Base-by-base conservation (phyloP, 2,888 invertebrate genomes). In the Rhodophaea formosa region DNA sequence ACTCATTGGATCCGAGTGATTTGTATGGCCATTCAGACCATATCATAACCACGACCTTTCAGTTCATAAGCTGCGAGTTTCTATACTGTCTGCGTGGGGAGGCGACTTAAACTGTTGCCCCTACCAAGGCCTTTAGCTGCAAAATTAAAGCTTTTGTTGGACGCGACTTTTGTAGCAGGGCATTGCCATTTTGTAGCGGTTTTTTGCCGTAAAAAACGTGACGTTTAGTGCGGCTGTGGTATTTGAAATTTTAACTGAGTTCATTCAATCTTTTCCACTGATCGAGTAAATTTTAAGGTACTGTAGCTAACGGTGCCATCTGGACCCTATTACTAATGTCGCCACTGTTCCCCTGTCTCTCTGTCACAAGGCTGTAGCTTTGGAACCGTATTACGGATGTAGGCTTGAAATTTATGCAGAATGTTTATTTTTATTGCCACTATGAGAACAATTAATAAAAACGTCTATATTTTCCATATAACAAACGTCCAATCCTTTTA, bases 101-200 rank as follows among this genome's bases (percentile, higher is more conserved):
- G 44, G 3, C 30, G 30, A 14, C 15, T 54, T 44, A 12, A 32
- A 32, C 44, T 43, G 15, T 45, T 30, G 44, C 54, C 43, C 23
- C 44, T 55, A 45, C 45, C 35, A 44, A 35, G 51, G 35, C 53
- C 29, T 53, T 30, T 39, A 30, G 29, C 43, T 44, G 30, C 45
- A 54, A 46, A 57, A 58, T 54, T 55, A 29, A 45, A 39, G 55
- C 29, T 49, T 60, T 60, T 60, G 53, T 56, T 42, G 43, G 17
- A 46, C 53, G 39, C 29, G 23, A 42, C 49, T 49, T 60, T 58
- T 56, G 56, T 49, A 55, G 32, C 42, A 12, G 30, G 16, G n/a
- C n/a, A n/a, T n/a, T n/a, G n/a, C n/a, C n/a, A n/a, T 49, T 60
- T 58, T 56, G 56, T 49, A 55, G 32, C 42, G 15, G 30, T 16